phyloP scores from a whole-genome alignment of 2,888 invertebrate genomes.

The Anorthoa munda region DNA sequence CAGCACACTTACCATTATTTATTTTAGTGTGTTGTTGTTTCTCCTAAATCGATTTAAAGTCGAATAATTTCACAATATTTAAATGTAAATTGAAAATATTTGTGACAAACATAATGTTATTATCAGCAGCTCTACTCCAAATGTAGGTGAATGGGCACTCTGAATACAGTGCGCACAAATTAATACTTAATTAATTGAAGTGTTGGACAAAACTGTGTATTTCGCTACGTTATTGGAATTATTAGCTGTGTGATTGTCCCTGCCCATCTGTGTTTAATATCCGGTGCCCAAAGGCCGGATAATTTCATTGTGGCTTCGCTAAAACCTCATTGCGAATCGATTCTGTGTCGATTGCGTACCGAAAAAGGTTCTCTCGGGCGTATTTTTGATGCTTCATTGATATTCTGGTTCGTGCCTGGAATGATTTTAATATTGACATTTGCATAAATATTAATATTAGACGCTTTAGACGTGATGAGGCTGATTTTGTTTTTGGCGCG shows the following conservation, averaged over 20 bases:
- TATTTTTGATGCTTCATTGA: constrained; percentile 73
- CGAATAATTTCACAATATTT: constrained; percentile 8
- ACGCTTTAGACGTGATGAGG: constrained; percentile 32
- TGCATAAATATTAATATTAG: constrained; percentile 66
- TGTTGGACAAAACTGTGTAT: constrained; percentile 34
- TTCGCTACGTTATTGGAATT: constrained; percentile 60
- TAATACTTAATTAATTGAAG: constrained; percentile 38
- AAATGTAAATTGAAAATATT: constrained; percentile 2
- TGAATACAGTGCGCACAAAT: constrained; percentile 31
- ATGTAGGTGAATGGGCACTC: constrained; percentile 23
- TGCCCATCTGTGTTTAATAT: constrained; percentile 73
- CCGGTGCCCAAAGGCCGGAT: constrained; percentile 65
- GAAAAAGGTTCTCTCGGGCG: constrained; percentile 62
- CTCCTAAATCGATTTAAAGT: not conserved
- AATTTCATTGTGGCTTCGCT: constrained; percentile 73
- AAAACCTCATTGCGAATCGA: constrained; percentile 69
- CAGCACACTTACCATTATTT: not conserved
- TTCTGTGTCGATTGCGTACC: constrained; percentile 68
- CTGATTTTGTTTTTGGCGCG: constrained; percentile 41
- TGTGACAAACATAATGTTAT: not conserved
- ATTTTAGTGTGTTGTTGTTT: not conserved
- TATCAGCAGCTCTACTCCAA: not conserved
- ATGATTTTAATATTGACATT: constrained; percentile 69
- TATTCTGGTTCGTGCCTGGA: constrained; percentile 67
- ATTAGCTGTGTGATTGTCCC: constrained; percentile 68